These are phyloP conservation scores for Cervus canadensis DNA, from an alignment of 2,113 vertebrate genomes.

Conservation along the genomic window DNA sequence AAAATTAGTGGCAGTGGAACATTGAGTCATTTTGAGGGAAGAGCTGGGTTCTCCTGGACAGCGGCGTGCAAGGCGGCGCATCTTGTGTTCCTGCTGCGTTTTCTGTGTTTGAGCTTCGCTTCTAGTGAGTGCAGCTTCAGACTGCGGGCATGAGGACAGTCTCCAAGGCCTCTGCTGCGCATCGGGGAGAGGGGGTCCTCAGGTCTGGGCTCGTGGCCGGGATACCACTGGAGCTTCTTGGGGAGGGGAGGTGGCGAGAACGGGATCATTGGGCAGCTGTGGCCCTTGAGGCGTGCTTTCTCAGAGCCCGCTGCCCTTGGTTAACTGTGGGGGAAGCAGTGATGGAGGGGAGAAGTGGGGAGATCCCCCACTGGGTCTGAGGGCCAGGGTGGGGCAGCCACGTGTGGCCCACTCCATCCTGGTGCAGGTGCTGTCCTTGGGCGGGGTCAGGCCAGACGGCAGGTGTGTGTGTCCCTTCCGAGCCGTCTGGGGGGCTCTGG, in stretches of 20 bases:
- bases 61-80: rapidly evolving
- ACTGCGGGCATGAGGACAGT: background rate
- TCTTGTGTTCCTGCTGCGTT: background rate
- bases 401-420: background rate
- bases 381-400: background rate
- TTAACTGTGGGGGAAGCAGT: background rate
- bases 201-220: background rate
- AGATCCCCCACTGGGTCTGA: no score
- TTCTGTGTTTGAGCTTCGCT: background rate
- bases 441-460: background rate
- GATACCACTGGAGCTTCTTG: rapidly evolving
- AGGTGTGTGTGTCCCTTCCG: background rate
- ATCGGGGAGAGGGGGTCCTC: background rate
- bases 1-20: constrained; percentile 37
- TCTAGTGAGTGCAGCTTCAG: background rate
- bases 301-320: background rate
- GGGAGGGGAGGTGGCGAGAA: background rate
- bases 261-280: background rate
- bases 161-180: rapidly evolving
- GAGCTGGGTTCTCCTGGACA: background rate
- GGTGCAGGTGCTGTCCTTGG: background rate
- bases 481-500: background rate
- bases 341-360: background rate
- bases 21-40: constrained; percentile 40
- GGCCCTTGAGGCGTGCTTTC: rapidly evolving